Conservation (phyloP, 1,140 invertebrate species). For the Stegodyphus mimosarum region DNA sequence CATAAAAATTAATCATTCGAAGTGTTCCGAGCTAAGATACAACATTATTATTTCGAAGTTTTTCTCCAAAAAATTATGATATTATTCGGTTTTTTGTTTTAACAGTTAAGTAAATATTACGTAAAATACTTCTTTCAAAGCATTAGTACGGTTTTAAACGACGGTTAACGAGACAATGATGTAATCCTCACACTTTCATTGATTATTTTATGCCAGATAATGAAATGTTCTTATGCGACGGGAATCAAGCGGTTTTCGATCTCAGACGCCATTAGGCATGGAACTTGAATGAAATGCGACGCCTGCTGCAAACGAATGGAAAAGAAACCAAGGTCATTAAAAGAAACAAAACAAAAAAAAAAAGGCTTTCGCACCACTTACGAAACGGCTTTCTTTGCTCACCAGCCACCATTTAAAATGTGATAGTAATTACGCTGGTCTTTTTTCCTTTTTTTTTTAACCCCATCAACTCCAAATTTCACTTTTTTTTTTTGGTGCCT, state of each 20-base stretch:
- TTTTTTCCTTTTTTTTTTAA: constrained; percentile 24
- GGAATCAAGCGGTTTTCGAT: constrained; percentile 28
- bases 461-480: neutral
- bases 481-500: neutral
- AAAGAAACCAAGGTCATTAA: constrained; percentile 33
- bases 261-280: constrained; percentile 35
- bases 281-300: constrained; percentile 46
- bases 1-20: too few species aligned
- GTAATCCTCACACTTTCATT: too few species aligned
- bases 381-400: constrained; percentile 33
- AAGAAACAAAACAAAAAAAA: too few species aligned
- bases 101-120: too few species aligned
- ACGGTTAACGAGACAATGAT: too few species aligned
- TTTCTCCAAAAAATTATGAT: too few species aligned
- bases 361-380: constrained; percentile 15
- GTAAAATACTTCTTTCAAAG: too few species aligned
- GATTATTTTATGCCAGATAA: constrained; percentile 23
- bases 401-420: constrained; percentile 5
- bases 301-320: constrained; percentile 34
- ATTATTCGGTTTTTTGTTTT: too few species aligned
- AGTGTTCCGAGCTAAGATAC: too few species aligned
- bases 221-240: neutral
- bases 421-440: neutral
- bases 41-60: too few species aligned
- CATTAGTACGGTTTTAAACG: too few species aligned